Conservation (phyloP, 1,140 invertebrate genomes). For the Colletes gigas region DNA sequence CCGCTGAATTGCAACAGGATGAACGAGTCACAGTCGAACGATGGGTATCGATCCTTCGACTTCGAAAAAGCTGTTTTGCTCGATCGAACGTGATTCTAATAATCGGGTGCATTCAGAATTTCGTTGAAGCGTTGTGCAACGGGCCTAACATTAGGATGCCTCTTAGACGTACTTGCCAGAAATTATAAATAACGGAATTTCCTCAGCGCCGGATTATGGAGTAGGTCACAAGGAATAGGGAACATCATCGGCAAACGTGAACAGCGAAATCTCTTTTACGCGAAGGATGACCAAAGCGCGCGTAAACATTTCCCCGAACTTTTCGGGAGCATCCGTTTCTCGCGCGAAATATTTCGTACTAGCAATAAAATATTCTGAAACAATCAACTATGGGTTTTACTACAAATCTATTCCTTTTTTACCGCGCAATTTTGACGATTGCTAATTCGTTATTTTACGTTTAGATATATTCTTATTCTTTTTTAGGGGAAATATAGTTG, state of each 20-base stretch:
- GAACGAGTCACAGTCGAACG: not conserved
- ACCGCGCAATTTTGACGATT: no score
- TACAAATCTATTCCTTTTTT: no score
- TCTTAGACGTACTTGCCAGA: conserved; percentile 74
- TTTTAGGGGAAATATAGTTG: no score
- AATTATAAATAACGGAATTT: conserved; percentile 81
- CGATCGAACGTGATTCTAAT: conserved; percentile 7
- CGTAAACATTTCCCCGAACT: conserved; percentile 1
- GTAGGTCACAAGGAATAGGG: conserved; percentile 70
- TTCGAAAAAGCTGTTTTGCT: not conserved
- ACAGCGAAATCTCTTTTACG: not conserved
- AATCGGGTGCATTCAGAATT: conserved; percentile 52
- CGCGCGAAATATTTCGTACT: no score
- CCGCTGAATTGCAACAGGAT: no score
- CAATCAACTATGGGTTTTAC: no score
- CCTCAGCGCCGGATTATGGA: conserved; percentile 66
- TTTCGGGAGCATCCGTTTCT: not conserved
- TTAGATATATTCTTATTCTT: no score
- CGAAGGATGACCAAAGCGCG: not conserved
- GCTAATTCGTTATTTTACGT: no score
- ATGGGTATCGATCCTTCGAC: no score
- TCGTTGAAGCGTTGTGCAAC: conserved; percentile 71
- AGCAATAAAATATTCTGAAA: no score
- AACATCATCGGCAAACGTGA: conserved; percentile 60
- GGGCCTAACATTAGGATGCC: conserved; percentile 72